These are phyloP conservation scores for Cossypha dichroa DNA, from an alignment of 2,797 vertebrate genomes.

Conservation along the genomic window DNA sequence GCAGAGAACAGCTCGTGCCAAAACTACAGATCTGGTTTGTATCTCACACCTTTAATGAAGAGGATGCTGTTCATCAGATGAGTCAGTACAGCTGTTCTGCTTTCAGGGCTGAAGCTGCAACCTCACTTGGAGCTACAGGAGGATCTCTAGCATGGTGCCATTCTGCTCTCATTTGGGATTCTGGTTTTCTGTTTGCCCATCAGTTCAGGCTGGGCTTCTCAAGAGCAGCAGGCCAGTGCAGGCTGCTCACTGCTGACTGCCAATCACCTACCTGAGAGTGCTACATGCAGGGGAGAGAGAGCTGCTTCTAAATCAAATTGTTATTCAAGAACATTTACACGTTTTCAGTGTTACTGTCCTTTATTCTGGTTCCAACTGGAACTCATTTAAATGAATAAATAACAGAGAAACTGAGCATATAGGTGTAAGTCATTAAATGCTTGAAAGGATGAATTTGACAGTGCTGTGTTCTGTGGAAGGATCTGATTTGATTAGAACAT, in stretches of 20 bases:
- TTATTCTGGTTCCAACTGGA: neutral
- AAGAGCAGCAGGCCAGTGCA: neutral
- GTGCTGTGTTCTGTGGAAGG: neutral
- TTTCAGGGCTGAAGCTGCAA: neutral
- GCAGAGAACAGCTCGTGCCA: neutral
- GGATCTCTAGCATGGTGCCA: neutral
- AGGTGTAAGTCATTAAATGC: neutral
- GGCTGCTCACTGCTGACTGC: neutral
- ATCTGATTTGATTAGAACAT: neutral
- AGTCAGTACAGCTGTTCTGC: neutral
- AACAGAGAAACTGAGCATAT: neutral
- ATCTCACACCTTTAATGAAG: neutral
- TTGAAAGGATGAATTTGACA: neutral
- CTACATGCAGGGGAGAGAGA: neutral
- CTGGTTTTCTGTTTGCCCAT: neutral
- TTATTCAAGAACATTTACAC: neutral
- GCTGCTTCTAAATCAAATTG: neutral
- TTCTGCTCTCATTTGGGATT: neutral
- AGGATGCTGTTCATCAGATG: neutral
- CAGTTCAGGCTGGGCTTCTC: neutral
- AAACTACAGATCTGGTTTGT: neutral
- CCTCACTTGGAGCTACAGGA: neutral
- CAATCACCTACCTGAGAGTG: neutral
- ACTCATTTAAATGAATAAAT: neutral
- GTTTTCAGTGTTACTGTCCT: neutral